Evolutionary conservation across 23 tunicate genomes (phyloP), one percentile per base, ranked within the genome.

Genomic region (Clavelina lepadiformis): DNA sequence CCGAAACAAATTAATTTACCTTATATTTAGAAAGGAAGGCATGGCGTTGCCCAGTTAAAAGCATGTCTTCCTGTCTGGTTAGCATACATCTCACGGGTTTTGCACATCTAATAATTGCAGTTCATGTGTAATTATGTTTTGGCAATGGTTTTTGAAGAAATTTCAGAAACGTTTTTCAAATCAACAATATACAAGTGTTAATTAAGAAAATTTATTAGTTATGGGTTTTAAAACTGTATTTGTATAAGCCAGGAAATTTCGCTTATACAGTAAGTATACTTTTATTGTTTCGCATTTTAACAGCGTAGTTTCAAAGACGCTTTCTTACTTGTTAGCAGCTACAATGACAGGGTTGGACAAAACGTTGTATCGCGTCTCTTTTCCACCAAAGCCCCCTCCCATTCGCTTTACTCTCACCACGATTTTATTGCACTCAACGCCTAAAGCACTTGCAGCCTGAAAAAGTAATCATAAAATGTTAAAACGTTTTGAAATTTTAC

Each of bases 371-470:
- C 83, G 37, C 0, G 77, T 58, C 46, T 92, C 93, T 45, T 92
- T 92, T 27, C 98, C 98, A 2, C 98, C 98, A 44, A 82, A 91
- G 32, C 86, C 92, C 0, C 98, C 98, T 33, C 98, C 98, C 61
- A 92, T 66, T 57, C 93, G 59, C 49, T 92, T 92, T 31, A 72
- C 75, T 21, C 82, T 35, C 18, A 78, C 82, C 1, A 55, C 56
- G 0, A 92, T 54, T 38, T 83, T 78, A 68, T 92, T 78, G 5
- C 44, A 18, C 6, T 56, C 58, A n/a, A 92, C 82, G 6, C 93
- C 93, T 4, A 92, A 72, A 26, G 52, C 33, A n/a, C 53, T 36
- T 3, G 98, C 78, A 38, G 72, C 82, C 96, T 88, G 36, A 49
- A 13, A 41, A 13, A 19, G 22, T 13, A 54, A 54, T 13, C 49